phyloP scores from a whole-genome alignment of 2,113 vertebrate species.

The Chloroceryle aenea region DNA sequence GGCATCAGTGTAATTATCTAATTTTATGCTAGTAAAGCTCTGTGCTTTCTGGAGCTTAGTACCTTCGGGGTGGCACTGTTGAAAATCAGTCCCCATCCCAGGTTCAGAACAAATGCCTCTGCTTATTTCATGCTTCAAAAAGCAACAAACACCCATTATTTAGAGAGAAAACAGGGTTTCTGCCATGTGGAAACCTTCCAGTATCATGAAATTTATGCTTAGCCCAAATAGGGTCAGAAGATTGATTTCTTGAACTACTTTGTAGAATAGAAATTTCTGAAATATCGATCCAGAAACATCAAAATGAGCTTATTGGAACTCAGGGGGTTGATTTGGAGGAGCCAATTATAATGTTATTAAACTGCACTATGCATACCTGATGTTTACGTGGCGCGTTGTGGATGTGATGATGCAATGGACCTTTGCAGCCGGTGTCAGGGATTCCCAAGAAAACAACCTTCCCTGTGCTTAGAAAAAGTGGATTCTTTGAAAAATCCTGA shows the following conservation, averaged over 20 bases:
- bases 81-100: constrained; percentile 51
- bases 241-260: background rate
- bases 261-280: background rate
- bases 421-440: accelerated
- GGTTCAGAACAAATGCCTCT: constrained; percentile 1
- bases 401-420: background rate
- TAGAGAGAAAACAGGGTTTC: constrained; percentile 23
- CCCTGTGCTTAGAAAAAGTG: background rate
- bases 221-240: background rate
- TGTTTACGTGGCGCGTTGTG: accelerated
- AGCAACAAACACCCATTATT: constrained; percentile 63
- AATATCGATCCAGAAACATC: background rate
- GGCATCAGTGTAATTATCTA: background rate
- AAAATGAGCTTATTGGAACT: background rate
- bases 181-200: constrained; percentile 11
- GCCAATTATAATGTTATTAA: background rate
- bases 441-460: background rate
- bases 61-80: constrained; percentile 54
- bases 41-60: constrained; percentile 2
- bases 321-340: background rate
- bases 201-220: background rate
- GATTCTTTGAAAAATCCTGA: background rate
- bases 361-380: background rate
- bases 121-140: constrained; percentile 57
- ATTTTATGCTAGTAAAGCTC: constrained; percentile 34